Evolutionary conservation across 2,888 invertebrate genomes (phyloP), one percentile per base, ranked within the genome.

Genomic region (Geophilus truncorum): DNA sequence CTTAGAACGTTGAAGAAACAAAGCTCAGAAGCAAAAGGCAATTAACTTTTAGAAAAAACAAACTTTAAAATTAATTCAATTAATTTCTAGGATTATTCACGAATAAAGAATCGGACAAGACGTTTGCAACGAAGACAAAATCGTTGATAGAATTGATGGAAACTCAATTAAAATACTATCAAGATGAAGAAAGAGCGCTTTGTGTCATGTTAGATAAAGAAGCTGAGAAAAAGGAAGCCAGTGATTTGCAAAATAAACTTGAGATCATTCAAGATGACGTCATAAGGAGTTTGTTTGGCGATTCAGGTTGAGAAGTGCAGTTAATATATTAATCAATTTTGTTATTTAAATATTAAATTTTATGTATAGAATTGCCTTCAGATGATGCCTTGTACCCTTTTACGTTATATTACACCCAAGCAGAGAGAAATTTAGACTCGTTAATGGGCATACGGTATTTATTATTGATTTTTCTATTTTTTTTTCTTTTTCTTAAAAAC

Each of bases 171-270:
- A 28, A 9, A 7, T 80, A 81, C 32, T 83, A 83, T 75, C 80
- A 82, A 75, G 77, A 70, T 25, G 83, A 83, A 40, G 83, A 83
- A 62, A 82, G 40, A 34, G 82, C 83, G 15, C 76, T 83, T 9
- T 79, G 80, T 34, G 83, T 83, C 12, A 83, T 83, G 83, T 70
- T 83, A 12, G 82, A 83, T 70, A 70, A 80, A 5, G 83, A 83
- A 32, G 81, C 82, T 10, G 83, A 82, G 23, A 82, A 80, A n/a
- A 70, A 70, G n/a, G 70, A 70, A 70, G 70, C 70, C 1, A 25
- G 28, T 70, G 70, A 70, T 70, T 10, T 80, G 78, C 36, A 18
- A 28, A 10, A 81, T 28, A 70, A 70, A 12, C 70, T 70, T 70
- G 4, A 1, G 10, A 15, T 28, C 10, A 70, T 28, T 10, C 25